phyloP scores from a whole-genome alignment of 2,888 invertebrate genomes.

The Electrophaes corylata region DNA sequence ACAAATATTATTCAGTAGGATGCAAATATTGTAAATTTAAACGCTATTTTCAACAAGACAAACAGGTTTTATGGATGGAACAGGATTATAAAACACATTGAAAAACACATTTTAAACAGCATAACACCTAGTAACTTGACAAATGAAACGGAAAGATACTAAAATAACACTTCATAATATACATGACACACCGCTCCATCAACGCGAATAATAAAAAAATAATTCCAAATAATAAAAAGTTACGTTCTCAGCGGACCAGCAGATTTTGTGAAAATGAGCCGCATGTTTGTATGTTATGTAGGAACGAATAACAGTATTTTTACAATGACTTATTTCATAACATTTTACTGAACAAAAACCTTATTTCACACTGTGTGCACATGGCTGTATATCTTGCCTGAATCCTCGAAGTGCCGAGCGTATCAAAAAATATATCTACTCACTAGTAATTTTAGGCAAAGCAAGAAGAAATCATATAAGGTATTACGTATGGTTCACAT shows the following conservation, averaged over 20 bases:
- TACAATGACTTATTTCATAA: slow-evolving; percentile 54
- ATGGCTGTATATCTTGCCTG: slow-evolving; percentile 67
- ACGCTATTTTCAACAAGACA: too few species aligned
- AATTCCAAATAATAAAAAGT: slow-evolving; percentile 10
- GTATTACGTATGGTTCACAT: neutral
- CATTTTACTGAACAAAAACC: slow-evolving; percentile 65
- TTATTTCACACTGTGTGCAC: slow-evolving; percentile 79
- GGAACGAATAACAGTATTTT: slow-evolving; percentile 41
- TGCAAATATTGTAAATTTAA: too few species aligned
- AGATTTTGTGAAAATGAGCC: slow-evolving; percentile 12
- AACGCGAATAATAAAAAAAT: slow-evolving; percentile 8
- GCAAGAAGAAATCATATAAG: neutral
- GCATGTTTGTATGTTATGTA: slow-evolving; percentile 10
- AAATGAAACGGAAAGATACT: slow-evolving; percentile 7
- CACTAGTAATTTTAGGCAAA: slow-evolving; percentile 6
- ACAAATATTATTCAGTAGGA: too few species aligned
- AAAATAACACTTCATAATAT: slow-evolving; percentile 8
- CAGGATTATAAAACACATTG: too few species aligned
- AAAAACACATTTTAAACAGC: too few species aligned
- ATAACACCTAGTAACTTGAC: slow-evolving; percentile 2
- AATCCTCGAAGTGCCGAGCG: slow-evolving; percentile 61
- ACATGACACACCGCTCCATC: neutral
- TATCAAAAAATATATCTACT: slow-evolving; percentile 53
- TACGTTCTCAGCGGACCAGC: slow-evolving; percentile 6
- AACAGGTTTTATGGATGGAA: too few species aligned